Base-by-base conservation (phyloP, 2,797 vertebrate genomes). In the Mycteria americana region DNA sequence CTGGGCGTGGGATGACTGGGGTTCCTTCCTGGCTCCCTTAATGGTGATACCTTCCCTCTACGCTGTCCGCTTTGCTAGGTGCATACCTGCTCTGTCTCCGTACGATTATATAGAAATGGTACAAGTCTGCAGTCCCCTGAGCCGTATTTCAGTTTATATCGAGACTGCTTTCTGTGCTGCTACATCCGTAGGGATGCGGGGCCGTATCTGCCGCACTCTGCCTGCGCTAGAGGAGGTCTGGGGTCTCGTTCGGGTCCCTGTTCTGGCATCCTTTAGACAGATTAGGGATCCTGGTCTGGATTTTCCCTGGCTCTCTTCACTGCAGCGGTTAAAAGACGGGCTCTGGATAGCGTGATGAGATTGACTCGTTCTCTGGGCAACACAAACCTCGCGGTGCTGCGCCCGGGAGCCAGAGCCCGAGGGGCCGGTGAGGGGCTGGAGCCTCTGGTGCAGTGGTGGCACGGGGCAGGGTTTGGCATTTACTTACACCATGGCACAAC, bases 21-120 rank as follows among this genome's bases (percentile, higher is more conserved):
- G 6, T 31, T 51, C 11, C 1, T 23, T n/a, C 12, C 62, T 28
- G 50, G 3, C 18, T 65, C n/a, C 39, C 22, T 43, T 21, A 0
- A 0, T 2, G 24, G 30, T 7, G 30, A 4, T 10, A 4, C 4
- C 3, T 18, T 13, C 7, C 35, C 10, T 15, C 41, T 1, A 2
- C 39, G 48, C 13, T 9, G 33, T 18, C 62, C n/a, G 56, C 76
- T 67, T 6, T 21, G 50, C 76, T 27, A 1, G 35, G 11, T 30
- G 30, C 22, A 4, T 28, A 7, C 30, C 68, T 31, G 53, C 24
- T 35, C 51, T 1, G 1, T 23, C 14, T 45, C 35, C 2, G 0
- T 39, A 21, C 27, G 3, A 0, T 4, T 1, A 5, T 2, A 0
- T 0, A 16, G 77, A 3, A 21, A 10, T 30, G 5, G 13, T 13